Evolutionary conservation across 2,888 invertebrate species (phyloP).

Genomic region (Oeneis ivallda): DNA sequence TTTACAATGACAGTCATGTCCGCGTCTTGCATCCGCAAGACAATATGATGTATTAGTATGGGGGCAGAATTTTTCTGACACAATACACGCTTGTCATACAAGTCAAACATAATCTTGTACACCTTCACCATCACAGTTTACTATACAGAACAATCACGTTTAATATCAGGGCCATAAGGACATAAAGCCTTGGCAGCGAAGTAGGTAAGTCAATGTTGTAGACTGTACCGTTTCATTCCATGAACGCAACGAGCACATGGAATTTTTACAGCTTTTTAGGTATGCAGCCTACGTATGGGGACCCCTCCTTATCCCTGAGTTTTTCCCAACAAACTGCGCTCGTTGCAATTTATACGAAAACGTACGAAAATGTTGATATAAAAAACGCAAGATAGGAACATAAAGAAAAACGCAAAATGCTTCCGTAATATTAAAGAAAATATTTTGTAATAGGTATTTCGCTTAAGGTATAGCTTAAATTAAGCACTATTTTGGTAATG

Average conservation of each 20-base stretch:
- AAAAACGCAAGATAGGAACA: not conserved
- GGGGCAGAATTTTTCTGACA: conserved; percentile 30
- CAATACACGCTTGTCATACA: conserved; percentile 36
- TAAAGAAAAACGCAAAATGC: not conserved
- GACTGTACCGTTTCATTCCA: conserved; percentile 42
- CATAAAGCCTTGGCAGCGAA: conserved; percentile 22
- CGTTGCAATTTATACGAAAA: conserved; percentile 60
- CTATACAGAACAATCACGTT: conserved; percentile 24
- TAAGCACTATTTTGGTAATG: too few relatives aligned
- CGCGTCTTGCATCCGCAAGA: conserved; percentile 25
- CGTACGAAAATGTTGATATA: conserved; percentile 41
- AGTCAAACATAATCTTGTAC: conserved; percentile 36
- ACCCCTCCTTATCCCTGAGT: conserved; percentile 54
- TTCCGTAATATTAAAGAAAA: not conserved
- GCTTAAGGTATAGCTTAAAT: too few relatives aligned
- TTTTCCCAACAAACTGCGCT: conserved; percentile 57
- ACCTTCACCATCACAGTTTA: conserved; percentile 13
- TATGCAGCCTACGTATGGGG: conserved; percentile 62
- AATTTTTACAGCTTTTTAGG: conserved; percentile 62
- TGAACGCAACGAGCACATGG: conserved; percentile 47
- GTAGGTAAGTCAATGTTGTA: conserved; percentile 42
- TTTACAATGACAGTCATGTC: conserved; percentile 32
- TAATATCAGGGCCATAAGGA: conserved; percentile 21
- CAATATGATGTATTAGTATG: conserved; percentile 33
- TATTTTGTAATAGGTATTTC: too few relatives aligned